phyloP scores from a whole-genome alignment of 2,797 vertebrate species.

The Tokudaia tokunoshimensis region DNA sequence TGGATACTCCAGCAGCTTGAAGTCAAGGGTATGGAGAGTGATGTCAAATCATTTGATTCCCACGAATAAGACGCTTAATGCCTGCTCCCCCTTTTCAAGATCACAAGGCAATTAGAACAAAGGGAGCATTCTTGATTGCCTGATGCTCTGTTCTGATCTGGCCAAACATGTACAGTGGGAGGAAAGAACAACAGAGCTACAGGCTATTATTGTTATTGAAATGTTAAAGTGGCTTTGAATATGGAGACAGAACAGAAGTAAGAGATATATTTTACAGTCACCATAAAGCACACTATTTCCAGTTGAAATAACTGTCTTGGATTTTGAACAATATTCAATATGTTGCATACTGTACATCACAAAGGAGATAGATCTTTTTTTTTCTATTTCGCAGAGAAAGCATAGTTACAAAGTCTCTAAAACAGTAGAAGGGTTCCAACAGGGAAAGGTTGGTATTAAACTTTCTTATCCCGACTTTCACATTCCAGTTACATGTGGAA shows the following conservation, averaged over 20 bases:
- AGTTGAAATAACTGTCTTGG: not conserved
- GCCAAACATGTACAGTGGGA: not conserved
- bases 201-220: not conserved
- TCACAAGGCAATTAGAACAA: constrained; percentile 1
- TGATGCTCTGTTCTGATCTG: not conserved
- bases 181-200: not conserved
- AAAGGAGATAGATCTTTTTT: not conserved
- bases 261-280: not conserved
- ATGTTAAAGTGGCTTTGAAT: constrained; percentile 2
- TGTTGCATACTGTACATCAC: not conserved
- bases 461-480: not conserved
- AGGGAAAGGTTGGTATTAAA: not conserved
- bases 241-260: not conserved
- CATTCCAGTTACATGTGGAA: not conserved
- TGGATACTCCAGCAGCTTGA: not conserved
- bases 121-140: not conserved
- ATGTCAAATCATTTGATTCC: not conserved
- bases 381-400: not conserved
- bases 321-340: constrained; percentile 15
- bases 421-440: not conserved
- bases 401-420: not conserved
- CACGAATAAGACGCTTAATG: not conserved
- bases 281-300: not conserved
- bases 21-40: not conserved
- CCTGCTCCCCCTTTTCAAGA: not conserved